Evolutionary conservation across 2,888 invertebrate genomes (phyloP), one percentile per base, ranked within the genome.

Genomic region (Apodemia mormo): DNA sequence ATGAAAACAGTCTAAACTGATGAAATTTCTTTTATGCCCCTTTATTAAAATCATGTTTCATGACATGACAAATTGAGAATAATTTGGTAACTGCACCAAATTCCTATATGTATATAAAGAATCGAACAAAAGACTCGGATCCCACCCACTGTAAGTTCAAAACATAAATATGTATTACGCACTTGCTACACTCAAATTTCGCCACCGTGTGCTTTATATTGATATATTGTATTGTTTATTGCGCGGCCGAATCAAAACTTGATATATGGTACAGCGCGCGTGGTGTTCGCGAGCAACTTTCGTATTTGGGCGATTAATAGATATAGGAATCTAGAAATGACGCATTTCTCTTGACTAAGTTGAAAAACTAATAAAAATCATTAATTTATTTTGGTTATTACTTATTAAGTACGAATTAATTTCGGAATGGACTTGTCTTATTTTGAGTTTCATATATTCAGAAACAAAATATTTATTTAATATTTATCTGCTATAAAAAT

Each of bases 171-270:
- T 73, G 72, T 74, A 90, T 88, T 81, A 90, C 90, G 87, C 89
- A 90, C 90, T 88, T 88, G 89, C 85, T 89, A 86, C 87, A 90
- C 86, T 91, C 87, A 91, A 92, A 92, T 92, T 93, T 92, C 92
- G 90, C 92, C 92, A 92, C 93, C 92, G 92, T 92, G 90, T 91
- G 92, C 90, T 88, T 89, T 89, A 91, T 92, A 92, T 92, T 93
- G 93, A 93, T 93, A 93, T 92, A 93, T 93, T 90, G 92, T 93
- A 92, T 92, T 93, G 92, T 93, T 93, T 93, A 93, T 92, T 89
- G 92, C 88, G 87, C 90, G 90, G 89, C 91, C 91, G 88, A 92
- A 93, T 93, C 93, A 93, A 93, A 93, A 93, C 84, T 89, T 92
- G 92, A 93, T 93, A 92, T 92, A 93, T 92, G 86, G 89, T 85